Conservation (phyloP, 2,888 invertebrate genomes). For the Rotaria magnacalcarata region DNA sequence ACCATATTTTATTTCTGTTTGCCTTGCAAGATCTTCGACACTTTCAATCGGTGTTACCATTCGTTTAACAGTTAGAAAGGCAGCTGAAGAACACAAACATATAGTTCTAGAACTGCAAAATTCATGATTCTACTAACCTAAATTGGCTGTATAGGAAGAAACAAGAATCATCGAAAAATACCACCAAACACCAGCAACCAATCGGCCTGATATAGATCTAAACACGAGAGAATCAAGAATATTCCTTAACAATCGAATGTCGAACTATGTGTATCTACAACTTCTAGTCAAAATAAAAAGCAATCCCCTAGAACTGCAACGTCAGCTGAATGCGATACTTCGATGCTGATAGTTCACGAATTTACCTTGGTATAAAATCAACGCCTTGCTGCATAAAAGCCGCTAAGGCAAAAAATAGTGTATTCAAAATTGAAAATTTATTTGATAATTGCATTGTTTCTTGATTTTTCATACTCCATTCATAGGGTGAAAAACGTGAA, state of each 20-base stretch:
- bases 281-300: no score
- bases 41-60: conserved; percentile 90
- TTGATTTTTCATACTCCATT: conserved; percentile 70
- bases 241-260: no score
- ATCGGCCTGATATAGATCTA: conserved; percentile 81
- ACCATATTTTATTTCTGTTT: conserved; percentile 61
- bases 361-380: conserved; percentile 77
- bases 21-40: conserved; percentile 80
- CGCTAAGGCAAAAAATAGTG: conserved; percentile 86
- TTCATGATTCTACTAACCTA: conserved; percentile 57
- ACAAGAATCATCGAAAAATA: conserved; percentile 95
- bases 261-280: no score
- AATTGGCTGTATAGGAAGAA: conserved; percentile 95
- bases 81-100: conserved; percentile 59
- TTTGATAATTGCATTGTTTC: conserved; percentile 48
- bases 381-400: conserved; percentile 94
- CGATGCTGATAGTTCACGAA: no score
- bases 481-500: conserved; percentile 90
- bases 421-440: conserved; percentile 78
- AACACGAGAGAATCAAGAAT: conserved; percentile 33
- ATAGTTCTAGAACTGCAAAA: neutral
- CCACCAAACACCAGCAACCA: conserved; percentile 98
- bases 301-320: no score
- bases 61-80: conserved; percentile 90
- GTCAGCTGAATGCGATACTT: no score